Percentiles rank a stretch among this genome's conserved stretches.
These are phyloP conservation scores for Thecocarcelia acutangulata DNA, from an alignment of 2,888 invertebrate species.

Conservation along the genomic window DNA sequence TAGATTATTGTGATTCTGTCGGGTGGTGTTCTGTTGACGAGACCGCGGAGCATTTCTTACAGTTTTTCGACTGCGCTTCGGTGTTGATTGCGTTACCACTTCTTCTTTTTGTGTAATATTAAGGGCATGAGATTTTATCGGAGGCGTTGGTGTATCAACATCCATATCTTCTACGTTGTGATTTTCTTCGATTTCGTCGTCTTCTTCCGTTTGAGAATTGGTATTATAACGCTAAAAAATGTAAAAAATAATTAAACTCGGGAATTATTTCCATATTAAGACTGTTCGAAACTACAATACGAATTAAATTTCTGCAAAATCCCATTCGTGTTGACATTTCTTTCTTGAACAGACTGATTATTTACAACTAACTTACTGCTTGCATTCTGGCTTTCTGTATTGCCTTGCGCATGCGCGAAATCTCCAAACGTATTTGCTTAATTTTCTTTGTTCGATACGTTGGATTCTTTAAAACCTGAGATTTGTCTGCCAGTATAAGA, in stretches of 20 bases:
- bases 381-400: slow-evolving; percentile 78
- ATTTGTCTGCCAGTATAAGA: slow-evolving; percentile 85
- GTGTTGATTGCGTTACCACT: slow-evolving; percentile 70
- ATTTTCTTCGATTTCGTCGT: slow-evolving; percentile 72
- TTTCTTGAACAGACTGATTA: not conserved
- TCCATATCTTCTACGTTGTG: slow-evolving; percentile 69
- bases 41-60: slow-evolving; percentile 47
- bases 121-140: slow-evolving; percentile 52
- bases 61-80: slow-evolving; percentile 69
- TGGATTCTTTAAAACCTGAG: slow-evolving; percentile 84
- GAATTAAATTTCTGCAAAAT: no score
- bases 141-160: slow-evolving; percentile 59
- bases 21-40: slow-evolving; percentile 39
- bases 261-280: not conserved
- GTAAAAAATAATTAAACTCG: slow-evolving; percentile 10
- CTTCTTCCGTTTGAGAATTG: slow-evolving; percentile 78
- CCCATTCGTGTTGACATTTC: no score
- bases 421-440: slow-evolving; percentile 84
- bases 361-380: slow-evolving; percentile 74
- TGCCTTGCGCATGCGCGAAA: slow-evolving; percentile 83
- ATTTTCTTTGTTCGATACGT: slow-evolving; percentile 84
- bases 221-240: slow-evolving; percentile 66
- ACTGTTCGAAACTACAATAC: no score
- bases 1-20: slow-evolving; percentile 58
- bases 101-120: slow-evolving; percentile 70